These are phyloP conservation scores for Leucania comma DNA, from an alignment of 2,888 invertebrate genomes.

Conservation along the genomic window DNA sequence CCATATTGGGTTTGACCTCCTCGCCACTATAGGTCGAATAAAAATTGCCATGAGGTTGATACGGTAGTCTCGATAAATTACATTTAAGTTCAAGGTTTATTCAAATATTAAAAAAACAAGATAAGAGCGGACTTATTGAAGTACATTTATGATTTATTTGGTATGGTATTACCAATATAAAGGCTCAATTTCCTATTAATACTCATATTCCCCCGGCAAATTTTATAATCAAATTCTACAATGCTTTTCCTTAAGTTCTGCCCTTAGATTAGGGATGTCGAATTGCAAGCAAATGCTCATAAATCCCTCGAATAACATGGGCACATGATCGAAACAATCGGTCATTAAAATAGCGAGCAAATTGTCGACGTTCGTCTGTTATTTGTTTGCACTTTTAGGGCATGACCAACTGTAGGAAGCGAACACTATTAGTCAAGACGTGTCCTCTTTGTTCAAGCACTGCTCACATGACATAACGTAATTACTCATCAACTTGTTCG, in stretches of 20 bases:
- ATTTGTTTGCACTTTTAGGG: constrained; percentile 57
- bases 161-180: not conserved
- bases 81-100: not conserved
- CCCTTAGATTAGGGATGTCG: constrained; percentile 1
- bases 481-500: constrained; percentile 58
- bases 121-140: not conserved
- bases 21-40: not conserved
- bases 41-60: not conserved
- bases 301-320: constrained; percentile 37
- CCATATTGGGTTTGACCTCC: not conserved
- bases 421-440: constrained; percentile 57
- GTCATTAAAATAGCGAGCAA: constrained; percentile 43
- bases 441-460: constrained; percentile 63
- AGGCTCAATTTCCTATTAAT: no score
- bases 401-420: constrained; percentile 62
- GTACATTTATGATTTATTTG: not conserved
- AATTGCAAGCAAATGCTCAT: not conserved
- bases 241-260: constrained; percentile 11
- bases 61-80: not conserved
- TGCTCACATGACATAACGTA: constrained; percentile 66
- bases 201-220: no score
- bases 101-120: not conserved
- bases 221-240: not conserved
- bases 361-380: constrained; percentile 37
- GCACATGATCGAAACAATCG: constrained; percentile 58